Conservation (phyloP, 2,113 vertebrate genomes). For the Macheiramphus alcinus region DNA sequence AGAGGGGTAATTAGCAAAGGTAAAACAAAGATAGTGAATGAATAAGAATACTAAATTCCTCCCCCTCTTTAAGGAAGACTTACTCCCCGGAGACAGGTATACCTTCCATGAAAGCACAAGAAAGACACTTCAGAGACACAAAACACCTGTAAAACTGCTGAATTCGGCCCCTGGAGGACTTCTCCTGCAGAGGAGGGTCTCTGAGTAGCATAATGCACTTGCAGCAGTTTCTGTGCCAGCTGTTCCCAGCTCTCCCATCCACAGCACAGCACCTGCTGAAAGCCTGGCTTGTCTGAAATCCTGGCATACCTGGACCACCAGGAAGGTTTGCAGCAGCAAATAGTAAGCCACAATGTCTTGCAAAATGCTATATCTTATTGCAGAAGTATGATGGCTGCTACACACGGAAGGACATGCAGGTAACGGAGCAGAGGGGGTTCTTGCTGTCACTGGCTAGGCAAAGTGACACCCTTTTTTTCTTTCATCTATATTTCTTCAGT, state of each 20-base stretch:
- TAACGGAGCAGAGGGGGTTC: not conserved
- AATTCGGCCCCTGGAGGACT: not conserved
- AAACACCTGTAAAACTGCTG: not conserved
- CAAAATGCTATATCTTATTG: not conserved
- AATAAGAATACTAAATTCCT: not conserved
- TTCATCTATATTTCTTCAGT: not conserved
- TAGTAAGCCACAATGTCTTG: not conserved
- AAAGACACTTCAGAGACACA: not conserved
- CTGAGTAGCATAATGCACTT: not conserved
- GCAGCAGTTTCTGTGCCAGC: not conserved
- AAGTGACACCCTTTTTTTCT: not conserved
- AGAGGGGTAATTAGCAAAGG: not conserved
- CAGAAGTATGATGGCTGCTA: not conserved
- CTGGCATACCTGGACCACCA: not conserved
- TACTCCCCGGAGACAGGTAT: not conserved
- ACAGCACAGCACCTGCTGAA: not conserved
- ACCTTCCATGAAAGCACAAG: not conserved
- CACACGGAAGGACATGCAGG: not conserved
- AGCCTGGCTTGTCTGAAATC: not conserved
- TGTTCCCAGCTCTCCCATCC: not conserved
- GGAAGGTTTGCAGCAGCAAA: not conserved
- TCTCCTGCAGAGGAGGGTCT: not conserved
- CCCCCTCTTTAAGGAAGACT: not conserved
- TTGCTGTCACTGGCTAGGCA: not conserved
- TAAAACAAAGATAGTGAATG: not conserved